Conservation (phyloP, 2,797 vertebrate species). For the Megalops cyprinoides region DNA sequence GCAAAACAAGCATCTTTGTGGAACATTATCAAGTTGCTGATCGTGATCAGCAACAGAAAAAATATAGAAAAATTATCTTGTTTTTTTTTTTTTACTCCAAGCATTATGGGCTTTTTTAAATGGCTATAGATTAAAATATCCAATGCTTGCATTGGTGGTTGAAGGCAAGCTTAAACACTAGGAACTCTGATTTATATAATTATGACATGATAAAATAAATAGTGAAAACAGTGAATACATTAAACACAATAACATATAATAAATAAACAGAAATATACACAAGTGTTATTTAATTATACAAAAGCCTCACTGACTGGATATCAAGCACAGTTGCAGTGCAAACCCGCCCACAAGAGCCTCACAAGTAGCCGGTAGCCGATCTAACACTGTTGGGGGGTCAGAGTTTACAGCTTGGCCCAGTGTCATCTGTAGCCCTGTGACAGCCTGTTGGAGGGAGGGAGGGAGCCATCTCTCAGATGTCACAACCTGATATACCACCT, state of each 20-base stretch:
- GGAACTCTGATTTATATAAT: neutral
- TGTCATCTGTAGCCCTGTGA: neutral
- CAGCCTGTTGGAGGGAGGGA: no score
- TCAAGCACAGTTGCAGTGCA: neutral
- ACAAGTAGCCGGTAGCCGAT: neutral
- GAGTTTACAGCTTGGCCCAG: neutral
- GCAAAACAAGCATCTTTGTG: neutral
- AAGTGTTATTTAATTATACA: no score
- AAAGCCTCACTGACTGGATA: no score
- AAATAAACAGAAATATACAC: neutral
- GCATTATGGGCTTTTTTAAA: neutral
- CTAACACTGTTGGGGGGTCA: neutral
- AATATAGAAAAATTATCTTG: neutral
- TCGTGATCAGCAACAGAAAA: conserved; percentile 7
- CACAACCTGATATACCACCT: neutral
- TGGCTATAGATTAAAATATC: neutral
- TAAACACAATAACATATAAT: neutral
- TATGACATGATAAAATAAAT: neutral
- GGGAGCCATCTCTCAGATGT: neutral
- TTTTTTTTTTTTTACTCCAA: neutral
- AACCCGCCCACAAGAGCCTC: neutral
- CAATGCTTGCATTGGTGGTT: neutral
- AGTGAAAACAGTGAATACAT: neutral
- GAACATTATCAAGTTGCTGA: conserved; percentile 7
- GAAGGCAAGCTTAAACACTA: neutral